phyloP scores from a whole-genome alignment of 1,140 invertebrate species.

The Kradibia gibbosae region DNA sequence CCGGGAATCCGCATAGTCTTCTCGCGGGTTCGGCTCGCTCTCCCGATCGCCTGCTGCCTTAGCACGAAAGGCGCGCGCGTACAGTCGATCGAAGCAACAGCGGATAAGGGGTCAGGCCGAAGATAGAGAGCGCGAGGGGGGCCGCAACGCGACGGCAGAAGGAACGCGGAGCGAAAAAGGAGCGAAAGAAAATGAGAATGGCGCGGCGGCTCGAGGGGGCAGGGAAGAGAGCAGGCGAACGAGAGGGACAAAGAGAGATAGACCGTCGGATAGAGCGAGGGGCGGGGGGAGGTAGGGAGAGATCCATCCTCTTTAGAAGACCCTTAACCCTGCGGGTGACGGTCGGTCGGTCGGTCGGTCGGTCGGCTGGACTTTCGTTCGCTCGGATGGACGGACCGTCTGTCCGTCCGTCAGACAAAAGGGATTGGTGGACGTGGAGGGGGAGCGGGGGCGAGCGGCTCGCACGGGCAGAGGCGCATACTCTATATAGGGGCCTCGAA shows the following conservation, averaged over 20 bases:
- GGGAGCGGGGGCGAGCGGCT: constrained; percentile 26
- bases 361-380: constrained; percentile 44
- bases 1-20: neutral
- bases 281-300: constrained; percentile 9
- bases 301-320: constrained; percentile 63
- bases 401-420: constrained; percentile 54
- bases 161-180: constrained; percentile 39
- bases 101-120: constrained; percentile 44
- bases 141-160: constrained; percentile 8
- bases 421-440: constrained; percentile 56
- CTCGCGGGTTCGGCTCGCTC: neutral
- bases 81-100: constrained; percentile 49
- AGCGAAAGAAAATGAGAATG: neutral
- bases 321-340: constrained; percentile 67
- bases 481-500: constrained; percentile 35
- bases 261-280: neutral
- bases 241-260: neutral
- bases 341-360: constrained; percentile 56
- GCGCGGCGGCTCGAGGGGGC: neutral
- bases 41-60: neutral
- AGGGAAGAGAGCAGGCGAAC: neutral
- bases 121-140: neutral
- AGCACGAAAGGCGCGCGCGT: no score
- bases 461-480: neutral
- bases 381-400: constrained; percentile 32